phyloP scores from a whole-genome alignment of 2,888 invertebrate genomes.

The Chloroclystis v-ata region DNA sequence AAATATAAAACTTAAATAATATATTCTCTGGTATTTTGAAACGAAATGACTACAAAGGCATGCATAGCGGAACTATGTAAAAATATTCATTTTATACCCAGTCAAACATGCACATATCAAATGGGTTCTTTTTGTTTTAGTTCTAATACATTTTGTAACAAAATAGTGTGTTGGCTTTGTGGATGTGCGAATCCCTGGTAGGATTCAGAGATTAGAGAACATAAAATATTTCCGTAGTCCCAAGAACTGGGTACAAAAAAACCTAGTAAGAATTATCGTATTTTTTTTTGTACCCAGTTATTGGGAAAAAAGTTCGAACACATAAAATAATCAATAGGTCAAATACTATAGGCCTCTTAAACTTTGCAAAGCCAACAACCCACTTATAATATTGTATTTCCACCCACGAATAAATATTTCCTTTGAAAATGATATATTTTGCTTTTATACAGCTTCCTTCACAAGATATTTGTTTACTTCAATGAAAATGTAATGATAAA shows the following conservation, averaged over 20 bases:
- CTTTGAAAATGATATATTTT: slow-evolving; percentile 6
- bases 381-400: slow-evolving; percentile 1
- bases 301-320: background rate
- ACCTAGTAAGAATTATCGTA: no score
- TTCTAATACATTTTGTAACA: background rate
- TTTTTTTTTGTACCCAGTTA: no score
- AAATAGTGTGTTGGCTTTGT: no score
- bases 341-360: slow-evolving; percentile 5
- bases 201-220: no score
- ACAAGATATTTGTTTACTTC: no score
- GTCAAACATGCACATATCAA: slow-evolving; percentile 29
- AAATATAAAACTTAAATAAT: slow-evolving; percentile 7
- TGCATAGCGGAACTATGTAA: slow-evolving; percentile 31
- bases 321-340: background rate
- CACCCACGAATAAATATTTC: slow-evolving; percentile 5
- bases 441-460: slow-evolving; percentile 1
- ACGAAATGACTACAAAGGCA: slow-evolving; percentile 20
- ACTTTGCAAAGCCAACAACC: background rate
- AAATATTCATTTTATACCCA: slow-evolving; percentile 32
- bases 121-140: slow-evolving; percentile 10
- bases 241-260: no score
- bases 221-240: no score
- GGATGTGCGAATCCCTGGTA: no score
- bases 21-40: slow-evolving; percentile 16
- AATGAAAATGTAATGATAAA: no score